Evolutionary conservation across 2,113 vertebrate genomes (phyloP).

Genomic region (Sebastes schlegelii): DNA sequence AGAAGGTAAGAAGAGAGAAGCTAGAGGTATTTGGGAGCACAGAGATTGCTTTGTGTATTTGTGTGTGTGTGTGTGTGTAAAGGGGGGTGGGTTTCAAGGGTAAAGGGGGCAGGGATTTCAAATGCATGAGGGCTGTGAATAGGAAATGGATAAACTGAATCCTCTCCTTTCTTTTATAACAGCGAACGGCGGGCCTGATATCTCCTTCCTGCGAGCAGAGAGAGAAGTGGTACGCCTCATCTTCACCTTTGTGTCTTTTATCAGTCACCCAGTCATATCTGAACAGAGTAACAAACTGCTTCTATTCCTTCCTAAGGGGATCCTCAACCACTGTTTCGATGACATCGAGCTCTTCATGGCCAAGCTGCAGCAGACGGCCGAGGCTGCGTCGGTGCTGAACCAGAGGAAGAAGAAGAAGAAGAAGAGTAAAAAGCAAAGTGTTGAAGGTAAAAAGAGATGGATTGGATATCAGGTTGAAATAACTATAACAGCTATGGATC

Average conservation of each 20-base stretch:
- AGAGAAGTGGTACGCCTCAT: slow-evolving; percentile 84
- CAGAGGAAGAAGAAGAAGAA: slow-evolving; percentile 88
- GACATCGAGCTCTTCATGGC: slow-evolving; percentile 90
- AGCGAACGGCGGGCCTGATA: slow-evolving; percentile 77
- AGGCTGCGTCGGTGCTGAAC: slow-evolving; percentile 86
- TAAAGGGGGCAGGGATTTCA: slow-evolving; percentile 47
- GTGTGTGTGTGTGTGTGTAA: slow-evolving; percentile 26
- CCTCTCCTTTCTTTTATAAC: slow-evolving; percentile 35
- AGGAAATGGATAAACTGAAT: slow-evolving; percentile 53
- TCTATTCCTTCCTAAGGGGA: slow-evolving; percentile 76
- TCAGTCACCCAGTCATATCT: background rate
- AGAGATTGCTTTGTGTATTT: slow-evolving; percentile 69
- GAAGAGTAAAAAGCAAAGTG: slow-evolving; percentile 83
- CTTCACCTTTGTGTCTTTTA: background rate
- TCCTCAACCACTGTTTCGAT: slow-evolving; percentile 91
- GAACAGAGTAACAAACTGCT: background rate
- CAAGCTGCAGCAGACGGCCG: slow-evolving; percentile 88
- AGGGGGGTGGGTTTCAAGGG: slow-evolving; percentile 23
- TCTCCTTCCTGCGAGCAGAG: slow-evolving; percentile 78
- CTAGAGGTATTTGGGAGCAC: slow-evolving; percentile 53
- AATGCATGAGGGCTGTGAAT: slow-evolving; percentile 31
- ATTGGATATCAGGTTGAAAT: background rate
- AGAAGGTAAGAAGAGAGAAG: slow-evolving; percentile 32
- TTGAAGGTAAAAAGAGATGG: slow-evolving; percentile 66
- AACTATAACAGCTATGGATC: background rate